Conservation (phyloP, 2,113 vertebrate genomes). For the Tupaia tana region DNA sequence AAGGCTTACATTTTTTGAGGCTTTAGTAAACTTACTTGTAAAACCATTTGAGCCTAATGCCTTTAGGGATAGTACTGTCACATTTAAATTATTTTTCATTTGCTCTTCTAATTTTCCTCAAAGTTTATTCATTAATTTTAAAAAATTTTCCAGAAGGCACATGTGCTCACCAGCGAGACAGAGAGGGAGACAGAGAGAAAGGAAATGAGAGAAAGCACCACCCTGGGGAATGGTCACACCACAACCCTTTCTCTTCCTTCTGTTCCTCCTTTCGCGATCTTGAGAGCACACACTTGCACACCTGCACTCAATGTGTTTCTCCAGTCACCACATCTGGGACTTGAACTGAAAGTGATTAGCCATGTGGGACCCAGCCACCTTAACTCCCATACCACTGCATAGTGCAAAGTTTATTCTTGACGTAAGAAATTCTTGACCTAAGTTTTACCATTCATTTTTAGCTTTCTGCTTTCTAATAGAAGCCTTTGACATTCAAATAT, state of each 20-base stretch:
- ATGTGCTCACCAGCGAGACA: too few relatives aligned
- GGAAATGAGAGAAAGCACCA: too few relatives aligned
- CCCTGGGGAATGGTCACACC: too few relatives aligned
- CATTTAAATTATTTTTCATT: background rate
- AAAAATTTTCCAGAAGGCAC: too few relatives aligned
- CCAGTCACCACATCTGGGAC: too few relatives aligned
- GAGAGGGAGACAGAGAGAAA: too few relatives aligned
- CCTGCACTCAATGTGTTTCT: too few relatives aligned
- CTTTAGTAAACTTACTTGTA: background rate
- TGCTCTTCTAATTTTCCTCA: background rate
- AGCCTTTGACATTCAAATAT: background rate
- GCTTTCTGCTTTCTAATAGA: background rate
- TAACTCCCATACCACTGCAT: too few relatives aligned
- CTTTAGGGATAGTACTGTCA: background rate
- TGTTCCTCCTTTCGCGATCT: background rate
- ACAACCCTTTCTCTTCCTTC: background rate
- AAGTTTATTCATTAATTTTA: background rate
- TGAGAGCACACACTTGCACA: too few relatives aligned
- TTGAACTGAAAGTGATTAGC: too few relatives aligned
- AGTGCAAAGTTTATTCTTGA: background rate
- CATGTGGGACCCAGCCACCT: too few relatives aligned
- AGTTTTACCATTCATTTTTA: background rate
- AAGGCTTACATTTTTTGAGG: background rate
- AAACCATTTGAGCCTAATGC: background rate
- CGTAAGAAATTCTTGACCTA: background rate